These are phyloP conservation scores for Philaethria dido DNA, from an alignment of 2,888 invertebrate species.

Conservation along the genomic window DNA sequence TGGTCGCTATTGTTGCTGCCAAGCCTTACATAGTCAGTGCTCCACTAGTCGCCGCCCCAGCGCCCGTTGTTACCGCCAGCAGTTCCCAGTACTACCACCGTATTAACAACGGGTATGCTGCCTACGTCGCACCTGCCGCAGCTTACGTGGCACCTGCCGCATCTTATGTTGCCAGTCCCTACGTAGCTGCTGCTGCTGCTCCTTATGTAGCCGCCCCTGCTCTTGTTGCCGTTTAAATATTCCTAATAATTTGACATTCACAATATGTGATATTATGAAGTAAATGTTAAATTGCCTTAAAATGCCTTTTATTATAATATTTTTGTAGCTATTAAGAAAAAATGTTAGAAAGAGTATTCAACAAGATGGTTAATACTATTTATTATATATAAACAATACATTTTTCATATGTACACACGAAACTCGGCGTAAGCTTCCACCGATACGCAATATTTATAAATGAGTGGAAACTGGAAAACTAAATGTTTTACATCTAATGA, in stretches of 20 bases:
- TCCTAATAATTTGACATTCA: conserved; percentile 6
- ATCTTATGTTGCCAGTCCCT: conserved; percentile 54
- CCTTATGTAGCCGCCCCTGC: conserved; percentile 50
- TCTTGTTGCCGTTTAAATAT: conserved; percentile 44
- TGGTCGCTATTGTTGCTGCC: conserved; percentile 67
- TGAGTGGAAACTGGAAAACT: no score
- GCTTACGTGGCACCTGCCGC: conserved; percentile 63
- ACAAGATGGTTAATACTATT: no score
- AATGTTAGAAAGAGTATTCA: no score
- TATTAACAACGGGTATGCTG: conserved; percentile 82
- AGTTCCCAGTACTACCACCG: conserved; percentile 88
- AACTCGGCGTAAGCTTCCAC: no score
- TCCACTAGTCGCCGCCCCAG: conserved; percentile 65
- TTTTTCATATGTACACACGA: no score
- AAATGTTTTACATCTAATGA: no score
- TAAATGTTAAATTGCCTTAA: conserved; percentile 36
- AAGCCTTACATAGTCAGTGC: conserved; percentile 64
- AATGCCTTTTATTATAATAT: conserved; percentile 22
- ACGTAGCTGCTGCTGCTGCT: conserved; percentile 49
- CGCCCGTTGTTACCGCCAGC: conserved; percentile 85
- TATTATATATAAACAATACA: no score
- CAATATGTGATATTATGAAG: conserved; percentile 44
- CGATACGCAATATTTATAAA: no score
- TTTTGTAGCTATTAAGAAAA: background rate
- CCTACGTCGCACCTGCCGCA: conserved; percentile 72